These are phyloP conservation scores for Rhinoraja longicauda DNA, from an alignment of 2,797 vertebrate species.

Conservation along the genomic window DNA sequence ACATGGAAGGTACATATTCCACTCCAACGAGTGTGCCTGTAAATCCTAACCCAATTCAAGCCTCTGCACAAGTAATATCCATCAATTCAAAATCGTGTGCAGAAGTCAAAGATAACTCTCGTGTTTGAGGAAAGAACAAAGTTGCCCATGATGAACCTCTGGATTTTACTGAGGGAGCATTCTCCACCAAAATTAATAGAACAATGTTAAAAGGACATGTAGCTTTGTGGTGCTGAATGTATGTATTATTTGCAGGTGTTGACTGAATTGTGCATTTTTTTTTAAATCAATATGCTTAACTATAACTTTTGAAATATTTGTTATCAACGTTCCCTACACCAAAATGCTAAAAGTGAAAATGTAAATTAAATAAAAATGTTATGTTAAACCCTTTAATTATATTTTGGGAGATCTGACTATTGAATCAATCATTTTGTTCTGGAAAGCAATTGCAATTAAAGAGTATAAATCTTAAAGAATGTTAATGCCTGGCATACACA, in stretches of 20 bases:
- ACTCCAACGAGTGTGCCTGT: conserved; percentile 77
- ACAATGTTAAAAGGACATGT: neutral
- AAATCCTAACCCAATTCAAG: conserved; percentile 66
- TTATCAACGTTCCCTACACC: neutral
- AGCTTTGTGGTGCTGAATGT: neutral
- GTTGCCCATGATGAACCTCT: conserved; percentile 63
- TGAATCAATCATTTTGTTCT: neutral
- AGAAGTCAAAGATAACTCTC: neutral
- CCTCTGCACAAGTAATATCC: conserved; percentile 39
- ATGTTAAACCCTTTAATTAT: neutral
- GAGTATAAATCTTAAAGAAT: neutral
- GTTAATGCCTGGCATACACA: neutral
- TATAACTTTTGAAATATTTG: neutral
- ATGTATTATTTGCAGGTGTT: neutral
- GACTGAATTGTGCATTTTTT: neutral
- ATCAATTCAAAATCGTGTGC: neutral
- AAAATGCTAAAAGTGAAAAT: neutral
- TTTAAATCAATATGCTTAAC: neutral
- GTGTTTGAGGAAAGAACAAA: neutral
- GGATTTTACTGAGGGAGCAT: conserved; percentile 18
- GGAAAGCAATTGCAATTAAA: neutral
- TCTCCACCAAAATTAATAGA: neutral
- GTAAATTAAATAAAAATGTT: neutral
- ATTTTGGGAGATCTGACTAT: neutral
- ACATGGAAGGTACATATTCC: conserved; percentile 84